Percentiles rank a stretch among this genome's conserved stretches.
These are phyloP conservation scores for Protomyctophum bolini DNA, from an alignment of 2,113 vertebrate genomes.

Conservation along the genomic window DNA sequence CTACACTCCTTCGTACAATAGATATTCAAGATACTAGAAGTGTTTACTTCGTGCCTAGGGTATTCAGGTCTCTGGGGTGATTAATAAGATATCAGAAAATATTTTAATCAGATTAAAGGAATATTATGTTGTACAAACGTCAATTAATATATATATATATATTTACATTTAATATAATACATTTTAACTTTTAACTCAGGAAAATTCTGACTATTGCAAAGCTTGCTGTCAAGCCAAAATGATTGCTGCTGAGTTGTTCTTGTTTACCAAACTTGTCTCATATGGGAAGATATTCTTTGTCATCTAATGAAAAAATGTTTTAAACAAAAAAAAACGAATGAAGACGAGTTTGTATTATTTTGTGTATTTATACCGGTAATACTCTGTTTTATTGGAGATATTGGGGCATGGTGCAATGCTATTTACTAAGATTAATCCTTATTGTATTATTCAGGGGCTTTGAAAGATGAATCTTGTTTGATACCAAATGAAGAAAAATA, in stretches of 20 bases:
- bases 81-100: conserved; percentile 7
- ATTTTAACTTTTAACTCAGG: conserved; percentile 57
- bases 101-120: not conserved
- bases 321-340: conserved; percentile 47
- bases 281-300: conserved; percentile 51
- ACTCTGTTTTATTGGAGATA: conserved; percentile 61
- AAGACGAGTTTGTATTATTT: conserved; percentile 28
- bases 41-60: conserved; percentile 55
- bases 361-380: conserved; percentile 37
- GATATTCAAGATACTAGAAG: conserved; percentile 61
- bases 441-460: conserved; percentile 65
- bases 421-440: conserved; percentile 56
- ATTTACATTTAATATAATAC: conserved; percentile 40
- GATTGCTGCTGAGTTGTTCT: conserved; percentile 57
- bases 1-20: conserved; percentile 52
- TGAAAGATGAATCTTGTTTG: conserved; percentile 58
- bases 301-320: conserved; percentile 34
- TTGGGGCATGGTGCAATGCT: conserved; percentile 73
- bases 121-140: conserved; percentile 6
- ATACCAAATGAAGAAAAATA: conserved; percentile 66
- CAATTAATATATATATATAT: conserved; percentile 22
- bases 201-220: conserved; percentile 49
- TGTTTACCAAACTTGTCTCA: conserved; percentile 70
- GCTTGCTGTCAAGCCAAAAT: conserved; percentile 49
- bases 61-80: conserved; percentile 26